These are phyloP conservation scores for Cenopis cana DNA, from an alignment of 2,888 invertebrate species.

Conservation along the genomic window DNA sequence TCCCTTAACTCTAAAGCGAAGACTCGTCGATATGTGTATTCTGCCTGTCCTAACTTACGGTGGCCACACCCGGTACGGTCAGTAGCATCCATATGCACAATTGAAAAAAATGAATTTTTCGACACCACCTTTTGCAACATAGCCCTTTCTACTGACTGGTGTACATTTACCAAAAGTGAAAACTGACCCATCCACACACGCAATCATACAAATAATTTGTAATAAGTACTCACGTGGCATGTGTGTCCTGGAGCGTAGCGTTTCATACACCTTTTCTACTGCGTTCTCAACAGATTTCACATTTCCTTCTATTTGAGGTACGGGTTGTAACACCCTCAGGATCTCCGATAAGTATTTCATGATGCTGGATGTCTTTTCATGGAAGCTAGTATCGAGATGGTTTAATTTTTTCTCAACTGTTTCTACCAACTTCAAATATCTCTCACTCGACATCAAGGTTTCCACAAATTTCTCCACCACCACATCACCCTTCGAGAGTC, in stretches of 20 bases:
- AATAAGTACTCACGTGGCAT: conserved; percentile 60
- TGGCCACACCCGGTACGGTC: too few species aligned
- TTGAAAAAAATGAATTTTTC: too few species aligned
- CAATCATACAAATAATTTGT: neutral
- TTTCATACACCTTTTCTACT: conserved; percentile 55
- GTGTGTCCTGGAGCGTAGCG: conserved; percentile 50
- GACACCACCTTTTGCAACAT: too few species aligned
- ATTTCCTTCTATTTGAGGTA: conserved; percentile 54
- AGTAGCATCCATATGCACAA: too few species aligned
- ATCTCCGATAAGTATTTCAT: conserved; percentile 70
- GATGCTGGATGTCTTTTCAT: conserved; percentile 67
- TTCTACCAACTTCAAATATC: conserved; percentile 71
- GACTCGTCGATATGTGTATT: too few species aligned
- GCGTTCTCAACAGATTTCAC: conserved; percentile 59
- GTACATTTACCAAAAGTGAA: too few species aligned
- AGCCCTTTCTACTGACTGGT: too few species aligned
- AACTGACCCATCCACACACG: too few species aligned
- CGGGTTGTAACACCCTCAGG: conserved; percentile 54
- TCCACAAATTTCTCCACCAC: conserved; percentile 74
- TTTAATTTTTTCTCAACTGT: conserved; percentile 65
- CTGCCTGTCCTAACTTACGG: too few species aligned
- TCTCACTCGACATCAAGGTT: conserved; percentile 70
- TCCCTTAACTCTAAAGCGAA: too few species aligned
- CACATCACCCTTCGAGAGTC: conserved; percentile 55
- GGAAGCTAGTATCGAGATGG: conserved; percentile 65